Evolutionary conservation across 2,113 vertebrate species (phyloP).

Genomic region (Coturnix japonica): DNA sequence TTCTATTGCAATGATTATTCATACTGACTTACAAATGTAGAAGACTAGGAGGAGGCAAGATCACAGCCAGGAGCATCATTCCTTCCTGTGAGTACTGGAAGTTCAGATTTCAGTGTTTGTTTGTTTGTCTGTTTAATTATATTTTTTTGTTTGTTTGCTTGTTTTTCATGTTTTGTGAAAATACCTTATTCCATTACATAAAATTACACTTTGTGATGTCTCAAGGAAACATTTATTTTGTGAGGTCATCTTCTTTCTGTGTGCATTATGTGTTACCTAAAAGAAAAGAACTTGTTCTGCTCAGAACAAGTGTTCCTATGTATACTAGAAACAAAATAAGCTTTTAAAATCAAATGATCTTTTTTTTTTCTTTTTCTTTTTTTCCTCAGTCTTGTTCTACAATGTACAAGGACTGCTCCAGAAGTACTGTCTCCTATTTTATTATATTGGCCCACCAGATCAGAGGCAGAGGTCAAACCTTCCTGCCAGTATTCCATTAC

Average conservation of each 20-base stretch:
- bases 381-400: not conserved
- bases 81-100: not conserved
- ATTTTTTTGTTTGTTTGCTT: not conserved
- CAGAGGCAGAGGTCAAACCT: no score
- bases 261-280: not conserved
- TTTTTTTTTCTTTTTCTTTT: no score
- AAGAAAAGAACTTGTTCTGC: not conserved
- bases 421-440: no score
- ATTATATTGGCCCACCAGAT: no score
- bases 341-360: not conserved
- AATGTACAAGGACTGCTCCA: not conserved
- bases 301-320: not conserved
- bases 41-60: not conserved
- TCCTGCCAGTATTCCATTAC: no score
- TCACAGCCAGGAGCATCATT: rapidly evolving
- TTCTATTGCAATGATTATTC: not conserved
- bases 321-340: not conserved
- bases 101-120: not conserved
- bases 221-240: not conserved
- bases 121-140: no score
- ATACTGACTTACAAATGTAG: not conserved
- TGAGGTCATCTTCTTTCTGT: not conserved
- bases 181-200: rapidly evolving
- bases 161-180: not conserved
- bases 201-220: not conserved